Conservation (phyloP, 2,888 invertebrate genomes). For the Abscondita cerata region DNA sequence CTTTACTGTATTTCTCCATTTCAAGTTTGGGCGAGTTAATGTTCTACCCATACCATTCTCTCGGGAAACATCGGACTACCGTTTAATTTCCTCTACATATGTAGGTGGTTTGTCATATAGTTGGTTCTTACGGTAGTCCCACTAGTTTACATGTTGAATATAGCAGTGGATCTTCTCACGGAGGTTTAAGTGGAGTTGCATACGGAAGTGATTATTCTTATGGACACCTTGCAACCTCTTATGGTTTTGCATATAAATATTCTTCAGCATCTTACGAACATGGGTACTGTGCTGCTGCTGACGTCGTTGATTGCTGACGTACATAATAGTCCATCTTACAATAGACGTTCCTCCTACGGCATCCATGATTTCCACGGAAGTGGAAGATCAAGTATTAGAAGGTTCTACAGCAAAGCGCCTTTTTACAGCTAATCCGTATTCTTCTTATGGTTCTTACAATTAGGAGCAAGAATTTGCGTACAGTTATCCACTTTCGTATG, state of each 20-base stretch:
- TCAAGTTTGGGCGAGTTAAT: no score
- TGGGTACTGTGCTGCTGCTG: no score
- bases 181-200: not conserved
- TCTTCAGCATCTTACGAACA: slow-evolving; percentile 20
- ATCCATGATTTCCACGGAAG: not conserved
- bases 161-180: slow-evolving; percentile 9
- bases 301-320: slow-evolving; percentile 12
- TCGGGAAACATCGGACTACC: slow-evolving; percentile 8
- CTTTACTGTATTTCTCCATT: not conserved
- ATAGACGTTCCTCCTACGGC: not conserved
- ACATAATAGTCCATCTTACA: not conserved
- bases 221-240: not conserved
- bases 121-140: not conserved
- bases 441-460: slow-evolving; percentile 7
- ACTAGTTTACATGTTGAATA: not conserved
- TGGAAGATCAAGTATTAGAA: not conserved
- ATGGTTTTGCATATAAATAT: not conserved
- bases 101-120: slow-evolving; percentile 9
- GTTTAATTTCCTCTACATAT: slow-evolving; percentile 26
- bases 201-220: not conserved
- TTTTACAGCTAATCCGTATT: not conserved
- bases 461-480: slow-evolving; percentile 26
- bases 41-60: no score
- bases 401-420: not conserved
- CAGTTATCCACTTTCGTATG: slow-evolving; percentile 14